Percentiles rank a stretch among this genome's conserved stretches.
Evolutionary conservation across 2,888 invertebrate species (phyloP).

Genomic region (Lottia scabra): DNA sequence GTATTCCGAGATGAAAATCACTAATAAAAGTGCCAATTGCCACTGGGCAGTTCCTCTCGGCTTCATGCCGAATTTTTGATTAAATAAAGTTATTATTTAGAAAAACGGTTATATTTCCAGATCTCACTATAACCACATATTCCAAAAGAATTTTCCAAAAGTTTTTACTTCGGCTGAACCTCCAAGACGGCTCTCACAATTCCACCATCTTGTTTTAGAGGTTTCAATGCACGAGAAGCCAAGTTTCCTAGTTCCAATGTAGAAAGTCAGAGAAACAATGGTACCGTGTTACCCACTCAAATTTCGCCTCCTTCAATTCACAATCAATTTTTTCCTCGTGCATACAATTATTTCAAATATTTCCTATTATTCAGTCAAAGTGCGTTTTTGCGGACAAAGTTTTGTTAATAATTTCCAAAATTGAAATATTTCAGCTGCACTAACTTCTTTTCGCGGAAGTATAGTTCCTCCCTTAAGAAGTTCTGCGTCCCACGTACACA

Average conservation of each 20-base stretch:
- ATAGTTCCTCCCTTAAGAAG: slow-evolving; percentile 16
- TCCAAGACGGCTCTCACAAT: background rate
- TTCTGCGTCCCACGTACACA: background rate
- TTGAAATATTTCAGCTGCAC: slow-evolving; percentile 9
- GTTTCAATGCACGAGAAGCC: slow-evolving; percentile 11
- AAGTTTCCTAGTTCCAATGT: slow-evolving; percentile 12
- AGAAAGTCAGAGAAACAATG: slow-evolving; percentile 24
- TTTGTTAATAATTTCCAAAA: background rate
- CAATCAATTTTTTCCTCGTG: background rate
- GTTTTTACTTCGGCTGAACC: background rate
- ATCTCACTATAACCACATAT: slow-evolving; percentile 2
- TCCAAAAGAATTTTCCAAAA: background rate
- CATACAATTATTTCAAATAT: background rate
- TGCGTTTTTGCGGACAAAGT: background rate
- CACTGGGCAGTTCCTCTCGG: slow-evolving; percentile 19
- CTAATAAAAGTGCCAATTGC: slow-evolving; percentile 30
- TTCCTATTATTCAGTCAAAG: background rate
- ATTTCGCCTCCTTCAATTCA: slow-evolving; percentile 1
- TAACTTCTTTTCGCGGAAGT: slow-evolving; percentile 22
- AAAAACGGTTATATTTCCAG: background rate
- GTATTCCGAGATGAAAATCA: slow-evolving; percentile 27
- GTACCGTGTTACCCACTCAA: slow-evolving; percentile 22
- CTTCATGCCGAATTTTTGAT: slow-evolving; percentile 15
- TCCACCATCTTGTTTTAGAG: slow-evolving; percentile 28
- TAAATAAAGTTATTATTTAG: background rate